phyloP scores from a whole-genome alignment of 2,113 vertebrate species.

The Lophura nycthemera region DNA sequence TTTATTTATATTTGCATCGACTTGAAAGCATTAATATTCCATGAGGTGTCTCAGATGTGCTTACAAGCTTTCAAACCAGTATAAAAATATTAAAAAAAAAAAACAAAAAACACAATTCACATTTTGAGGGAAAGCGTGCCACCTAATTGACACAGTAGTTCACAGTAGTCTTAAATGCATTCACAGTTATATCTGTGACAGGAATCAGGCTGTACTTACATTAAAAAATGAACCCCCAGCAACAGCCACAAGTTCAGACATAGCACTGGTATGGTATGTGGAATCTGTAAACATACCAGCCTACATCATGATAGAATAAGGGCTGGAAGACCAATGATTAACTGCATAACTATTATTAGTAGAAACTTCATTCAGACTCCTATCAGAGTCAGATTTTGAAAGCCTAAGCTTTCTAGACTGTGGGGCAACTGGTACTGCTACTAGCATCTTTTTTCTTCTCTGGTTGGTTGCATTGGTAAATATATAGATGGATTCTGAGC shows the following conservation, averaged over 20 bases:
- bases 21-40: background rate
- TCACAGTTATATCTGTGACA: background rate
- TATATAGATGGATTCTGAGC: background rate
- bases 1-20: background rate
- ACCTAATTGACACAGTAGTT: background rate
- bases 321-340: background rate
- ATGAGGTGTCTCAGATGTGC: background rate
- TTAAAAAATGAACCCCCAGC: background rate
- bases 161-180: background rate
- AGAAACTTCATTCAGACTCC: background rate
- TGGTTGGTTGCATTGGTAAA: background rate
- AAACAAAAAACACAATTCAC: background rate
- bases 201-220: background rate
- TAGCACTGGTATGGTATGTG: background rate
- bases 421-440: background rate
- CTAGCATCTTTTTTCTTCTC: background rate
- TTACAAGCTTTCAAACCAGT: background rate
- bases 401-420: background rate
- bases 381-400: background rate
- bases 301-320: background rate
- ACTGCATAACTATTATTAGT: background rate
- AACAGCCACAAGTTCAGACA: background rate
- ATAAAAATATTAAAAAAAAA: background rate
- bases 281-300: rapidly evolving
- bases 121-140: background rate